Percentiles rank a stretch among this genome's conserved stretches.
Conservation (phyloP, 2,113 vertebrate species). For the Taurulus bubalis region DNA sequence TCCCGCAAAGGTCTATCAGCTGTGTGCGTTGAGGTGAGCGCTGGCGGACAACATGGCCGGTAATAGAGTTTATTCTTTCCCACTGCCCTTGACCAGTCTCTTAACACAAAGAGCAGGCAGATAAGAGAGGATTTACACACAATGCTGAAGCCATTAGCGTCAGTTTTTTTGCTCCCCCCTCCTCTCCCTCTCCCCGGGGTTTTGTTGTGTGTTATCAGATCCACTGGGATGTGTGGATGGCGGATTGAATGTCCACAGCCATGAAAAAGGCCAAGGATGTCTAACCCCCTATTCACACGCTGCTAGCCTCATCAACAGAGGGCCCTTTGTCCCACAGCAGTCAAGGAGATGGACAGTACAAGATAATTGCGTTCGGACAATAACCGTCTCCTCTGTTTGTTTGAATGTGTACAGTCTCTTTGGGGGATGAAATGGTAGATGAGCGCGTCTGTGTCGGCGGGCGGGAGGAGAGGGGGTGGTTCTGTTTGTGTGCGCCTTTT, state of each 20-base stretch:
- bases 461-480: conserved; percentile 4
- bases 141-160: conserved; percentile 81
- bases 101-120: conserved; percentile 76
- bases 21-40: conserved; percentile 51
- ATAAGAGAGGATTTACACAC: conserved; percentile 83
- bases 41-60: conserved; percentile 49
- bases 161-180: conserved; percentile 47
- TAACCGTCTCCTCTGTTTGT: conserved; percentile 73
- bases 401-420: conserved; percentile 77
- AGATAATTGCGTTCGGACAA: conserved; percentile 81
- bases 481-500: conserved; percentile 59
- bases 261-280: conserved; percentile 80
- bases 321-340: conserved; percentile 74
- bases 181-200: conserved; percentile 64
- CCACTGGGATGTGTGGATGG: conserved; percentile 78
- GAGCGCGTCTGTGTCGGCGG: conserved; percentile 60
- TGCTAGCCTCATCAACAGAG: conserved; percentile 80
- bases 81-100: conserved; percentile 78
- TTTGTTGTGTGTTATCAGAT: conserved; percentile 82
- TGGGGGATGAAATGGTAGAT: conserved; percentile 74
- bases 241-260: conserved; percentile 80
- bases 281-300: conserved; percentile 80
- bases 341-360: conserved; percentile 80
- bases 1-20: conserved; percentile 12
- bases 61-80: conserved; percentile 64